Percentiles rank a stretch among this genome's conserved stretches.
Conservation (phyloP, 2,797 vertebrate genomes). For the Triplophysa yarkandensis region DNA sequence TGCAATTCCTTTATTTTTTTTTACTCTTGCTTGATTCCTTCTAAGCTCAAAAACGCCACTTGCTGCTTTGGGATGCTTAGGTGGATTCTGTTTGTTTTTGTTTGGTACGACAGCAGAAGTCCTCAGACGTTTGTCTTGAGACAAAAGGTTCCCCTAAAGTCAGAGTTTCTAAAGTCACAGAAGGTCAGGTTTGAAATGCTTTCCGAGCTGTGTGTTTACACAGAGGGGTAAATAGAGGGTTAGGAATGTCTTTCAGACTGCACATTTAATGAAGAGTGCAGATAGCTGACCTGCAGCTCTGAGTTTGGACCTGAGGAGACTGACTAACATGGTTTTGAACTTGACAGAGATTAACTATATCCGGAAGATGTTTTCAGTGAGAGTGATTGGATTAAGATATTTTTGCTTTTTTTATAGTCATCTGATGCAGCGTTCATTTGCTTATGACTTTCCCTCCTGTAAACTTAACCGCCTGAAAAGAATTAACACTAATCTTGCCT, state of each 20-base stretch:
- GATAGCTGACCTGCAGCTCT: conserved; percentile 2
- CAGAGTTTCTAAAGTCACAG: neutral
- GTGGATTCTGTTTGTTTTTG: neutral
- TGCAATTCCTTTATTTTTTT: conserved; percentile 6
- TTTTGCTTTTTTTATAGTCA: neutral
- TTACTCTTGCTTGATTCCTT: conserved; percentile 1
- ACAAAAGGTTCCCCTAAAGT: neutral
- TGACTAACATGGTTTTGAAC: neutral
- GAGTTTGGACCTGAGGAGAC: neutral
- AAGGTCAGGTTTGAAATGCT: conserved; percentile 9
- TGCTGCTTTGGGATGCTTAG: neutral
- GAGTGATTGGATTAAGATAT: neutral
- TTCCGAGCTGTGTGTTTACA: neutral
- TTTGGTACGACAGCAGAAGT: neutral
- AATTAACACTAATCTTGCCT: conserved; percentile 16
- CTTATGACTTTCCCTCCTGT: neutral
- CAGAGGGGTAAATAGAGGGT: neutral
- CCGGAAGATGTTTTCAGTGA: neutral
- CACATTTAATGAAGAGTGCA: neutral
- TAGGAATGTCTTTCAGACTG: neutral
- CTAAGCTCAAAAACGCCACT: neutral
- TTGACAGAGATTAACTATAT: neutral
- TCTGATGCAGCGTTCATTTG: neutral
- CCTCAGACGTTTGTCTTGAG: too few relatives aligned
- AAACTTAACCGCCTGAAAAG: neutral